Base-by-base conservation (phyloP, 2,113 vertebrate genomes). In the Mustela nigripes region DNA sequence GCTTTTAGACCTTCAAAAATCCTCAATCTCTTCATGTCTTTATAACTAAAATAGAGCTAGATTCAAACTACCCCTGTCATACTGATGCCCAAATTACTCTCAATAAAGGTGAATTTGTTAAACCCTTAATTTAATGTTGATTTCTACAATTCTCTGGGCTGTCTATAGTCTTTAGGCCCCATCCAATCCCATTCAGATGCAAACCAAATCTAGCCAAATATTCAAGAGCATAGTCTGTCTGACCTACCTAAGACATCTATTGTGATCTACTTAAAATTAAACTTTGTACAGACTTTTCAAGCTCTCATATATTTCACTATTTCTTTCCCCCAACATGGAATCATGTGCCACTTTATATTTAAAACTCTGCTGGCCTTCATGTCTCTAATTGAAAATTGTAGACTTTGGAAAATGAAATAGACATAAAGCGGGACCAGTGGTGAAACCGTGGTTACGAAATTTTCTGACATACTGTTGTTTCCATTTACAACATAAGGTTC, bases 401-500 rank as follows among this genome's bases (percentile, higher is more conserved):
- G 62, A 83, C 79, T 94, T 91, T 56, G 19, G 67, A 96, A 90
- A 74, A 42, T 50, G 33, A 96, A 89, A 95, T 91, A 90, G 22
- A 85, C 31, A 81, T 87, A 94, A 95, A 98, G 91, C 85, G 81
- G 42, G 28, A 94, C 96, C 80, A 83, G n/a, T 92, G 80, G 87
- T 94, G 63, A 96, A 88, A 96, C 58, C 0, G 12, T 42, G 71
- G 94, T 96, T 95, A 91, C 3, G n/a, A 84, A 97, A 96, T 96
- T 96, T 98, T 95, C 97, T 86, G 92, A 97, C 97, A 96, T 97
- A 96, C 94, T 98, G 97, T 96, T 98, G 96, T 98, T 98, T 98
- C 97, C 92, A 96, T 94, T 98, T 98, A 96, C 89, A 97, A 94
- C 97, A 98, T 98, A 98, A 98, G 97, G 97, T 98, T 97, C 90